A percentile compares a stretch with the other conserved stretches of the same genome.
Evolutionary conservation across 2,113 vertebrate species (phyloP).

Genomic region (Ptilorrhoa leucosticta): DNA sequence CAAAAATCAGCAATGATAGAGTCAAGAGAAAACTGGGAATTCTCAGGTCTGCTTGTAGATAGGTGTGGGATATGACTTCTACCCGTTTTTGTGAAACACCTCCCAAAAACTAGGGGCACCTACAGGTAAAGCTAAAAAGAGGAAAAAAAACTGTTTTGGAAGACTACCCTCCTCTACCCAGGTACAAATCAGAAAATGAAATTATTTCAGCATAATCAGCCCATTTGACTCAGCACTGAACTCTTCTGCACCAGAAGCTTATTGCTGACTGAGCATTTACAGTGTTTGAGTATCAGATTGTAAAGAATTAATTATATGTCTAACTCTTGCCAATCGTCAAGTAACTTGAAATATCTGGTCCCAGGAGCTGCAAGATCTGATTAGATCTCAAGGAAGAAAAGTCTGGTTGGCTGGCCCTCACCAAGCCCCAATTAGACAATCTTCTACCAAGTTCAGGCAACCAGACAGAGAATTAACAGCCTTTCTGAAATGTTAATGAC

Average conservation of each 20-base stretch:
- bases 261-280: background rate
- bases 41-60: background rate
- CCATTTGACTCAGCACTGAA: background rate
- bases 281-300: background rate
- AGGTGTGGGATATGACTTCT: background rate
- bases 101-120: background rate
- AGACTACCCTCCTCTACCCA: background rate
- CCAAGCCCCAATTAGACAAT: background rate
- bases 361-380: background rate
- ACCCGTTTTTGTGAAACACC: background rate
- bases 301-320: conserved; percentile 7
- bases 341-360: background rate
- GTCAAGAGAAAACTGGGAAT: background rate
- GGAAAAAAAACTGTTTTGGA: background rate
- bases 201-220: background rate
- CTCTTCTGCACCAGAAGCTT: background rate
- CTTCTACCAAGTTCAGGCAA: background rate
- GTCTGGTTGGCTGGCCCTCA: background rate
- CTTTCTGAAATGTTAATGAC: background rate
- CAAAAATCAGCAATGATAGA: background rate
- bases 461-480: conserved; percentile 8
- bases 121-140: background rate
- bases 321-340: background rate
- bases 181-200: background rate
- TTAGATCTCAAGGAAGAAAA: background rate